Evolutionary conservation across 2,113 vertebrate genomes (phyloP).

Genomic region (Anolis sagrei): DNA sequence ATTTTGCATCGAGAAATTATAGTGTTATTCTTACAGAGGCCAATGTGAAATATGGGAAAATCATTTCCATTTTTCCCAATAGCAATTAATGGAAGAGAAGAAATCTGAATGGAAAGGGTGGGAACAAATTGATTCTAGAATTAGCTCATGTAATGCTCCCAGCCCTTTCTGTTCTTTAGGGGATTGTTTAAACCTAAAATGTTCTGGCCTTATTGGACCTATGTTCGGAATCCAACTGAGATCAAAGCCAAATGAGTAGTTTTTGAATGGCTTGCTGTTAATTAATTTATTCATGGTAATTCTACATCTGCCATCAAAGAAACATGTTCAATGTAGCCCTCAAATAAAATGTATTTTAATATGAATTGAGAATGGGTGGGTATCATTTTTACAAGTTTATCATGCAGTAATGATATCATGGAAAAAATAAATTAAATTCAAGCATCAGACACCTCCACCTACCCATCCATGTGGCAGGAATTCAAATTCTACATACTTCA

Average conservation of each 20-base stretch:
- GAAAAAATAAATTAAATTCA: not conserved
- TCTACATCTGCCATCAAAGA: constrained; percentile 15
- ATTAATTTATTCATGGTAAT: not conserved
- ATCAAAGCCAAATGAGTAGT: constrained; percentile 56
- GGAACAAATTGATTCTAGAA: constrained; percentile 2
- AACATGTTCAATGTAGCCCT: not conserved
- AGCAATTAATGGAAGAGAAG: constrained; percentile 9
- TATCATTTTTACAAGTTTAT: not conserved
- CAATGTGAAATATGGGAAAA: not conserved
- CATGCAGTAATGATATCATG: not conserved
- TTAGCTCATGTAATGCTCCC: not conserved
- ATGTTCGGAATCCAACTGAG: constrained; percentile 43
- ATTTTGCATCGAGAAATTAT: not conserved
- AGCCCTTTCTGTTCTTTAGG: constrained; percentile 37
- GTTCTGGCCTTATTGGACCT: constrained; percentile 8
- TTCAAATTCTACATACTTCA: not conserved
- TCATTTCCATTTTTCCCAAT: not conserved
- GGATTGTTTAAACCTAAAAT: constrained; percentile 32
- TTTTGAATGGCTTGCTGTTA: constrained; percentile 36
- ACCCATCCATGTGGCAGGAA: not conserved
- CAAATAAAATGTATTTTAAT: not conserved
- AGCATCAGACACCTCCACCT: not conserved
- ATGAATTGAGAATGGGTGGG: not conserved
- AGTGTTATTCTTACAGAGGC: not conserved
- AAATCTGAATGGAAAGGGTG: not conserved